phyloP scores from a whole-genome alignment of 1,140 invertebrate species.

The Macrobrachium nipponense region DNA sequence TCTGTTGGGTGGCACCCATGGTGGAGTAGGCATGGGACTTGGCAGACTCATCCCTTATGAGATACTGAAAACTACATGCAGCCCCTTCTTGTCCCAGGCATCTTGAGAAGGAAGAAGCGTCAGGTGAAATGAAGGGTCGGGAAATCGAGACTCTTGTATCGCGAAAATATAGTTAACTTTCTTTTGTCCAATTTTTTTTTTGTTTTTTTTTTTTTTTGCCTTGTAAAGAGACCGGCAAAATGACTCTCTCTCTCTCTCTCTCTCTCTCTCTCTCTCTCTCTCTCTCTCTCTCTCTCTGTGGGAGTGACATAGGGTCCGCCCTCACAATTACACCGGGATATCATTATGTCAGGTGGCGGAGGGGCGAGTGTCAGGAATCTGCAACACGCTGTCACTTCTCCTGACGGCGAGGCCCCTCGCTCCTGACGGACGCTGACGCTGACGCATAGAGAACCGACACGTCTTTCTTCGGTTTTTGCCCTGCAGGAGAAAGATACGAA shows the following conservation, averaged over 20 bases:
- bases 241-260: neutral
- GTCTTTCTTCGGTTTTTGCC: slow-evolving; percentile 4
- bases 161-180: no score
- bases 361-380: slow-evolving; percentile 45
- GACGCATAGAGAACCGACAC: neutral
- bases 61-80: no score
- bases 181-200: no score
- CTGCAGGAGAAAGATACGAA: neutral
- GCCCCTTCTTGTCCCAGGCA: no score
- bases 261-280: neutral
- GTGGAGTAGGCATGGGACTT: no score
- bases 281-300: neutral
- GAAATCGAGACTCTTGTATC: no score
- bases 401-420: neutral
- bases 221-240: neutral
- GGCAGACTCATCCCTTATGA: no score
- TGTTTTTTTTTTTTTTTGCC: neutral
- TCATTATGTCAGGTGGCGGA: slow-evolving; percentile 51
- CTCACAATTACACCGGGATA: slow-evolving; percentile 56
- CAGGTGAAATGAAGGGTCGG: no score
- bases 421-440: slow-evolving; percentile 27
- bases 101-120: no score
- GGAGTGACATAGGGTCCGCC: slow-evolving; percentile 38
- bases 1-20: no score
- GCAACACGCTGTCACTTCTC: slow-evolving; percentile 50